Evolutionary conservation across 2,113 vertebrate genomes (phyloP).

Genomic region (Caranx melampygus): DNA sequence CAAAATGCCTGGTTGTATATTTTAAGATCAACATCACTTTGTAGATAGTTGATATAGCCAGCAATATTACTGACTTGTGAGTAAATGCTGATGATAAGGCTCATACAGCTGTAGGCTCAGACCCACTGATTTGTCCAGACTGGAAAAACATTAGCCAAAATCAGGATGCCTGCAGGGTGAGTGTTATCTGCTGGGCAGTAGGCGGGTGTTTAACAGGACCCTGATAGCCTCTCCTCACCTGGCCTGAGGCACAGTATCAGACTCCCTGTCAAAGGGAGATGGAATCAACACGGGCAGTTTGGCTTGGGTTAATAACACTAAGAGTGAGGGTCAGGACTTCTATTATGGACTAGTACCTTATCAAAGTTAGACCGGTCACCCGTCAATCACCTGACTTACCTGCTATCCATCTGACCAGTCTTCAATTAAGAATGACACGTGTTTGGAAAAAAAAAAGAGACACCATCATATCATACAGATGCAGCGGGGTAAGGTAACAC

Average conservation of each 20-base stretch:
- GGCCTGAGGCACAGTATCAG: conserved; percentile 67
- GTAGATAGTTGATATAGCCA: conserved; percentile 35
- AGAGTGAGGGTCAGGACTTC: conserved; percentile 78
- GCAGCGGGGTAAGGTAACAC: neutral
- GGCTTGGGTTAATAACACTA: conserved; percentile 72
- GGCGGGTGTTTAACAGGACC: conserved; percentile 65
- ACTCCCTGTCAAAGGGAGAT: conserved; percentile 70
- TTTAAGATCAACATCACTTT: conserved; percentile 55
- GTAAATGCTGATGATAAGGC: conserved; percentile 47
- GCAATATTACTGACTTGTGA: conserved; percentile 9
- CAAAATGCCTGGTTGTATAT: conserved; percentile 55
- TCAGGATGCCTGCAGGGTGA: conserved; percentile 44
- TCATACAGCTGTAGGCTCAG: conserved; percentile 30
- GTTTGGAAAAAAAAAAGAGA: conserved; percentile 45
- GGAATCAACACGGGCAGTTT: conserved; percentile 62
- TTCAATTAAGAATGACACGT: conserved; percentile 64
- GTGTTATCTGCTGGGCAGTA: conserved; percentile 66
- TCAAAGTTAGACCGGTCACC: conserved; percentile 73
- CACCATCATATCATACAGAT: conserved; percentile 15
- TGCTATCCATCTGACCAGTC: conserved; percentile 54
- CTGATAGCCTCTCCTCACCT: conserved; percentile 55
- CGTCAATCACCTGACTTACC: conserved; percentile 76
- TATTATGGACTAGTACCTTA: conserved; percentile 75
- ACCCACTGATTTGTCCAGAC: conserved; percentile 32
- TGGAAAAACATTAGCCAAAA: conserved; percentile 13